Evolutionary conservation across 2,888 invertebrate genomes (phyloP).

Genomic region (Eristalis arbustorum): DNA sequence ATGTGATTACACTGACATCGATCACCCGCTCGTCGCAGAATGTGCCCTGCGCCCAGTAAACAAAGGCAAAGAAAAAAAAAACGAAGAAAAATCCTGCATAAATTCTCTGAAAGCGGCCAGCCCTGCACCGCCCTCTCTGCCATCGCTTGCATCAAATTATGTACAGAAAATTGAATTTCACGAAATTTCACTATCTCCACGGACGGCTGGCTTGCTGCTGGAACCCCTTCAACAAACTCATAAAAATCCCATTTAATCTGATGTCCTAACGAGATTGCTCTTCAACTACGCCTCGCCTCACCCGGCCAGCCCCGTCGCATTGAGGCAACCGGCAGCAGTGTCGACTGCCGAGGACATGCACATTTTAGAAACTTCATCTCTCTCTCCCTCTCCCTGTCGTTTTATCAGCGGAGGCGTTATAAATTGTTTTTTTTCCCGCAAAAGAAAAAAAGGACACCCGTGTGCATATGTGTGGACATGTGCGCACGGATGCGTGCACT

Average conservation of each 20-base stretch:
- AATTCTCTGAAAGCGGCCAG: background rate
- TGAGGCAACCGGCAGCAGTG: background rate
- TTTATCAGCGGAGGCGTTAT: slow-evolving; percentile 38
- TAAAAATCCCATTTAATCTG: slow-evolving; percentile 62
- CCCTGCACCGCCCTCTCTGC: background rate
- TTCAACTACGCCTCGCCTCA: background rate
- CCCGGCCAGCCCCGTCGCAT: background rate
- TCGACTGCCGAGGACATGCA: background rate
- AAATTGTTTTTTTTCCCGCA: slow-evolving; percentile 56
- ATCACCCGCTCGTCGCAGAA: background rate
- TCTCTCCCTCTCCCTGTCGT: background rate
- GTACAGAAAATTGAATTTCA: slow-evolving; percentile 27
- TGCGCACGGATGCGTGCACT: background rate
- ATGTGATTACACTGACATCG: background rate
- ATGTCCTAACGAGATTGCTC: slow-evolving; percentile 52
- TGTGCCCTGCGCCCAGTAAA: background rate
- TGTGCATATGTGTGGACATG: background rate
- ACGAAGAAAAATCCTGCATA: background rate
- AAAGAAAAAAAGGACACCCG: background rate
- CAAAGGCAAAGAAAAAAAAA: background rate
- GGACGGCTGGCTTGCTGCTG: background rate
- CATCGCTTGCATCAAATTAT: background rate
- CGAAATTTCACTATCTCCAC: slow-evolving; percentile 16
- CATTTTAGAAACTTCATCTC: background rate
- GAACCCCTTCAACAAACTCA: slow-evolving; percentile 51